Evolutionary conservation across 2,888 invertebrate genomes (phyloP).

Genomic region (Calameuta idolon): DNA sequence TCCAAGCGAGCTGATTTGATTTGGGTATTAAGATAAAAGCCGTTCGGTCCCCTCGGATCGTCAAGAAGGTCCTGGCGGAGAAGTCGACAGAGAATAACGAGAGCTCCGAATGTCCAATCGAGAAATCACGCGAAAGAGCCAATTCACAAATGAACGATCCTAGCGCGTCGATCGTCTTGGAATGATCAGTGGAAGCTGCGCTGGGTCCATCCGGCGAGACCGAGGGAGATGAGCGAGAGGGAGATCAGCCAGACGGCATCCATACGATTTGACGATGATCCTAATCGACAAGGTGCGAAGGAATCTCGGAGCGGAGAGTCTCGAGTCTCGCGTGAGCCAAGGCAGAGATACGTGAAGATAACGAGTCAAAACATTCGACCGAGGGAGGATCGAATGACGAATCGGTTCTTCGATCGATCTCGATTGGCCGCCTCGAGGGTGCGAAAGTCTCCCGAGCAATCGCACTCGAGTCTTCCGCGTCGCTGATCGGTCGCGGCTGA

Average conservation of each 20-base stretch:
- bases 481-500: slow-evolving; percentile 14
- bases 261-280: neutral
- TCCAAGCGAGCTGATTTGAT: slow-evolving; percentile 67
- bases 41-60: slow-evolving; percentile 23
- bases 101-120: too few species aligned
- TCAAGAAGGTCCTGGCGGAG: too few species aligned
- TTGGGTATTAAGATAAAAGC: slow-evolving; percentile 66
- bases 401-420: slow-evolving; percentile 55
- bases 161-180: too few species aligned
- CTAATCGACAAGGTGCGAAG: slow-evolving; percentile 44
- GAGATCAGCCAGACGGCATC: too few species aligned
- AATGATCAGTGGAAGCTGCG: neutral
- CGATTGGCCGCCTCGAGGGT: slow-evolving; percentile 56
- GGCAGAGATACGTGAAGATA: slow-evolving; percentile 19
- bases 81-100: too few species aligned
- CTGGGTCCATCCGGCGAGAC: slow-evolving; percentile 5
- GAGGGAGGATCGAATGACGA: slow-evolving; percentile 48
- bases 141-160: too few species aligned
- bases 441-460: slow-evolving; percentile 49
- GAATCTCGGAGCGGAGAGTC: slow-evolving; percentile 30
- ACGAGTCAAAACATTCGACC: slow-evolving; percentile 20
- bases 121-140: too few species aligned
- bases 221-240: slow-evolving; percentile 14
- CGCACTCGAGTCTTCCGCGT: slow-evolving; percentile 35
- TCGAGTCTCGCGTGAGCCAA: neutral